Base-by-base conservation (phyloP, 2,888 invertebrate species). In the Platerodrilus igneus region DNA sequence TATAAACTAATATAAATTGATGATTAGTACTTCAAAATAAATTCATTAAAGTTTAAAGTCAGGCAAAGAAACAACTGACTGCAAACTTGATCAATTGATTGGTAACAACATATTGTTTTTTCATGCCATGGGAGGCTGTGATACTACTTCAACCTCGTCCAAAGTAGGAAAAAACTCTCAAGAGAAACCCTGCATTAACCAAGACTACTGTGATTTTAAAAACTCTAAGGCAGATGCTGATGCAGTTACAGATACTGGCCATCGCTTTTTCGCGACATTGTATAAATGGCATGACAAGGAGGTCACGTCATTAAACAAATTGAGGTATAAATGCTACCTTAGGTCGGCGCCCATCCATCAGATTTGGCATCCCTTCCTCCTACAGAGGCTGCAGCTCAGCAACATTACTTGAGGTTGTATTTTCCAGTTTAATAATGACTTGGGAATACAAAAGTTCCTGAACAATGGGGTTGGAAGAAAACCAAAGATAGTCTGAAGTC, bases 141-240 rank as follows among this genome's bases (percentile, higher is more conserved):
- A 34, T 25, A 34, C 11, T 16, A 25, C 25, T 34, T 25, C 34
- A 34, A 26, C 34, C 25, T 34, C 34, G 18, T 25, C 26, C 26
- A 34, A 34, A 34, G 26, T 34, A 34, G 34, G 14, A 27, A 31
- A 31, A 8, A n/a, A 28, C 28, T 15, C 2, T 3, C 2, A 28
- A 28, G 28, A 28, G 16, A 27, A 28, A 28, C 15, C 17, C 28
- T 28, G 28, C 16, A 28, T 28, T 15, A 15, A 28, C 28, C 16
- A 28, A 28, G 15, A 15, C 16, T 17, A 28, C 16, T 28, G 28
- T 9, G 28, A 15, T 28, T 28, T 15, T 28, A 28, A 28, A 4
- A n/a, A 28, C 16, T 17, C 16, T 16, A 28, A 4, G 28, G 16
- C 28, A 16, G 17, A 28, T 28, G 15, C 15, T 28, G 28, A 28